These are phyloP conservation scores for Habrosyne pyritoides DNA, from an alignment of 2,888 invertebrate genomes.

Conservation along the genomic window DNA sequence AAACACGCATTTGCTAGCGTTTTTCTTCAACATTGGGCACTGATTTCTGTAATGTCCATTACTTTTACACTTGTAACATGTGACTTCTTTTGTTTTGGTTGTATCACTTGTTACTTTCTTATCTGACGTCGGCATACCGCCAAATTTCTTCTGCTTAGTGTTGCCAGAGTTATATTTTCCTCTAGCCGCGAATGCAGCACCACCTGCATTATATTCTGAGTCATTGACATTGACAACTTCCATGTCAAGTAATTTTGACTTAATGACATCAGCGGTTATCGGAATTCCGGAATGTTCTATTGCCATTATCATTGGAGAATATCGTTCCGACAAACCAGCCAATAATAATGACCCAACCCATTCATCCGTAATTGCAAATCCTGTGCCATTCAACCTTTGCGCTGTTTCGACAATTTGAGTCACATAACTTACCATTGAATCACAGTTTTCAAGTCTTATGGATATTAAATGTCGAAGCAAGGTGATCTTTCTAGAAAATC, in stretches of 20 bases:
- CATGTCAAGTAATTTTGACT: conserved; percentile 22
- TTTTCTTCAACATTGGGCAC: conserved; percentile 4
- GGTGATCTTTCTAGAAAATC: conserved; percentile 28
- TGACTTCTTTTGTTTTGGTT: too few species aligned
- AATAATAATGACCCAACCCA: conserved; percentile 26
- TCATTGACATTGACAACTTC: too few species aligned
- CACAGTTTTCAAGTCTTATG: conserved; percentile 27
- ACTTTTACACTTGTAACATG: too few species aligned
- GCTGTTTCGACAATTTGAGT: conserved; percentile 29
- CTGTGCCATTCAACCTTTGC: conserved; percentile 27
- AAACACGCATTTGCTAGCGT: background rate
- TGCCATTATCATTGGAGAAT: too few species aligned
- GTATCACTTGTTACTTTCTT: too few species aligned
- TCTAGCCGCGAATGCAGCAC: too few species aligned
- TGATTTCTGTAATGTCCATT: background rate
- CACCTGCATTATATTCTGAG: too few species aligned
- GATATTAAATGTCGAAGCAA: conserved; percentile 27
- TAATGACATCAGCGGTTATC: conserved; percentile 24
- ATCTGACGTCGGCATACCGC: too few species aligned
- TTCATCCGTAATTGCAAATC: conserved; percentile 29
- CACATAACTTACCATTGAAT: conserved; percentile 28
- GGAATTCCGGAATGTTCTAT: conserved; percentile 21
- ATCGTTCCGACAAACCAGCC: conserved; percentile 24
- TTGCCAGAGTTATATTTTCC: too few species aligned
- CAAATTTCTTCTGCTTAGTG: too few species aligned